A percentile compares a stretch with the other conserved stretches of the same genome.
Evolutionary conservation across 2,113 vertebrate genomes (phyloP).

Genomic region (Fukomys damarensis): DNA sequence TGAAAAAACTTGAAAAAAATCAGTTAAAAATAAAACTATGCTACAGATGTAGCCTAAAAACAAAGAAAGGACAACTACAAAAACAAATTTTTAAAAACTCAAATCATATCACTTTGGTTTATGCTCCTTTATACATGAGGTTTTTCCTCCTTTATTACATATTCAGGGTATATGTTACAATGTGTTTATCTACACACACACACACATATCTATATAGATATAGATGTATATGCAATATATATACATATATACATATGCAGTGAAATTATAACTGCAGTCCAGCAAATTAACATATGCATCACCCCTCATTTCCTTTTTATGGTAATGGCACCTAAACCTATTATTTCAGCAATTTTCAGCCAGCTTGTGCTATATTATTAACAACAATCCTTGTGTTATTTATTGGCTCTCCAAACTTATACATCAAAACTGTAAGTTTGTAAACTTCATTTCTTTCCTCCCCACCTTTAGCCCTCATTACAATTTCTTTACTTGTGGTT

Average conservation of each 20-base stretch:
- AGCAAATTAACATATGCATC: not conserved
- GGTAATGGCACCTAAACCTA: not conserved
- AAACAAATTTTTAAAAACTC: not conserved
- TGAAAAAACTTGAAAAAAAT: not conserved
- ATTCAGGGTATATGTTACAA: not conserved
- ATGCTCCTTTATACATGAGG: not conserved
- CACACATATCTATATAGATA: not conserved
- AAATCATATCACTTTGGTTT: not conserved
- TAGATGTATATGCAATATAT: too few relatives aligned
- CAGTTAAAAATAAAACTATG: not conserved
- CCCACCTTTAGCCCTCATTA: rapidly evolving
- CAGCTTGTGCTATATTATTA: too few relatives aligned
- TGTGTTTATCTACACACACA: too few relatives aligned
- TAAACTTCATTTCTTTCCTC: not conserved
- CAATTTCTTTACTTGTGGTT: not conserved
- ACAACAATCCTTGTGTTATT: not conserved
- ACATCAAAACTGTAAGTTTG: not conserved
- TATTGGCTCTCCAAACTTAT: not conserved
- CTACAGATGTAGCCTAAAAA: not conserved
- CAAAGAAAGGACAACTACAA: not conserved
- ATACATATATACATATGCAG: not conserved
- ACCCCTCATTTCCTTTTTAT: not conserved
- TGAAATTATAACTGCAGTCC: not conserved
- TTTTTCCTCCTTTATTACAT: not conserved
- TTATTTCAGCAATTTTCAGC: not conserved